Conservation (phyloP, 2,888 invertebrate species). For the Notodonta dromedarius region DNA sequence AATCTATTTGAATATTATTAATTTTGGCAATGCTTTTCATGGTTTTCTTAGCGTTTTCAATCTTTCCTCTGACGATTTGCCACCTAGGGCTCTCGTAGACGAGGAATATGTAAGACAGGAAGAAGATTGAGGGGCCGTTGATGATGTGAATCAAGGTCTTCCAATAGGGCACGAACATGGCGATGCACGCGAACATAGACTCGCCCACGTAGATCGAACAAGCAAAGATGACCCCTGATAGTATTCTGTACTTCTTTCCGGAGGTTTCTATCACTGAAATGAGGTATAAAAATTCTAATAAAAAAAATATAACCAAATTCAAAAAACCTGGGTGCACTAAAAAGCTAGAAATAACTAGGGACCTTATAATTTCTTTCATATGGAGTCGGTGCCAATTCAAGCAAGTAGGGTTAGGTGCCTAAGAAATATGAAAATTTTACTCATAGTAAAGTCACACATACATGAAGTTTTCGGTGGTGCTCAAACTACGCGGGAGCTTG, state of each 20-base stretch:
- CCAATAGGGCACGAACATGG: slow-evolving; percentile 68
- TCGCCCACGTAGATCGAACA: slow-evolving; percentile 68
- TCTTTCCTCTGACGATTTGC: slow-evolving; percentile 65
- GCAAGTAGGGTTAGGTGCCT: too few relatives aligned
- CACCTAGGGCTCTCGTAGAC: slow-evolving; percentile 70
- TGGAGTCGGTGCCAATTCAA: too few relatives aligned
- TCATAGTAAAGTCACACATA: too few relatives aligned
- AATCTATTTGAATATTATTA: slow-evolving; percentile 60
- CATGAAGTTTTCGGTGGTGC: too few relatives aligned
- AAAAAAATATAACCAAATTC: too few relatives aligned
- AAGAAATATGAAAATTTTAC: too few relatives aligned
- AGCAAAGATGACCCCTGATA: slow-evolving; percentile 63
- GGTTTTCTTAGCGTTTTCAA: slow-evolving; percentile 56
- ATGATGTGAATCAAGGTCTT: slow-evolving; percentile 62
- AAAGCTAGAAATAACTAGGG: too few relatives aligned
- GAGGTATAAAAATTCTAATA: too few relatives aligned
- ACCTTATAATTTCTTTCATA: too few relatives aligned
- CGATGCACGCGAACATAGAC: slow-evolving; percentile 60
- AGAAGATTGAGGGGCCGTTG: slow-evolving; percentile 61
- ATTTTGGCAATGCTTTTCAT: slow-evolving; percentile 52
- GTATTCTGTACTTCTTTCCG: slow-evolving; percentile 54
- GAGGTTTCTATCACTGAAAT: slow-evolving; percentile 71
- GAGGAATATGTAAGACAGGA: slow-evolving; percentile 52
- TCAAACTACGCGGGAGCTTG: too few relatives aligned
- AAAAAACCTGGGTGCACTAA: too few relatives aligned